Percentiles rank a stretch among this genome's conserved stretches.
phyloP scores from a whole-genome alignment of 2,888 invertebrate genomes.

The Eutolmus rufibarbis region DNA sequence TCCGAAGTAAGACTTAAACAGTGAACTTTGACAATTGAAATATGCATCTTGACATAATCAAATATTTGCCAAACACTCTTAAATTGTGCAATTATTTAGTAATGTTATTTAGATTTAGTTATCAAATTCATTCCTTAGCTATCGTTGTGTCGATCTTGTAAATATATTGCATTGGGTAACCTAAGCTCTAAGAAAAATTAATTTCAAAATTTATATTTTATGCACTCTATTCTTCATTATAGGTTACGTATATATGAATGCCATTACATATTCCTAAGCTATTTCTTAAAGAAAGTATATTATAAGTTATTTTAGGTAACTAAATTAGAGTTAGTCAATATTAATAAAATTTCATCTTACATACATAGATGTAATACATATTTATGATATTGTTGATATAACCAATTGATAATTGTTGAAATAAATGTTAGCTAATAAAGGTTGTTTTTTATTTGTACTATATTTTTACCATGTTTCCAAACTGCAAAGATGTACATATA shows the following conservation, averaged over 20 bases:
- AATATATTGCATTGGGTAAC: not conserved
- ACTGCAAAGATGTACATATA: too few species aligned
- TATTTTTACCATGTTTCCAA: not conserved
- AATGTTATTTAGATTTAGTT: not conserved
- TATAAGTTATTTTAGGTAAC: not conserved
- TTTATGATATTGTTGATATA: not conserved
- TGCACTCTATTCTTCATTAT: not conserved
- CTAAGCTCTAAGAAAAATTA: not conserved
- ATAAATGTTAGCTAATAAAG: constrained; percentile 18
- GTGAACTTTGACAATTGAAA: not conserved
- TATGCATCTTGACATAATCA: not conserved
- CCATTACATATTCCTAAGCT: not conserved
- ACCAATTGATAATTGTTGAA: constrained; percentile 8
- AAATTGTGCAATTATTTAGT: not conserved
- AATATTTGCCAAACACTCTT: not conserved
- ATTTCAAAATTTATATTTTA: not conserved
- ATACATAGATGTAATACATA: not conserved
- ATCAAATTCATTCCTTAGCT: not conserved
- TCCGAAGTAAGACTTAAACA: not conserved
- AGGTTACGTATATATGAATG: not conserved
- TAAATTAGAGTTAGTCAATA: not conserved
- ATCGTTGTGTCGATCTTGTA: not conserved
- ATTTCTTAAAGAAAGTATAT: not conserved
- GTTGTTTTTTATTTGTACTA: not conserved
- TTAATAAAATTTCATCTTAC: not conserved